These are phyloP conservation scores for Esox niger DNA, from an alignment of 2,113 vertebrate species.

Conservation along the genomic window DNA sequence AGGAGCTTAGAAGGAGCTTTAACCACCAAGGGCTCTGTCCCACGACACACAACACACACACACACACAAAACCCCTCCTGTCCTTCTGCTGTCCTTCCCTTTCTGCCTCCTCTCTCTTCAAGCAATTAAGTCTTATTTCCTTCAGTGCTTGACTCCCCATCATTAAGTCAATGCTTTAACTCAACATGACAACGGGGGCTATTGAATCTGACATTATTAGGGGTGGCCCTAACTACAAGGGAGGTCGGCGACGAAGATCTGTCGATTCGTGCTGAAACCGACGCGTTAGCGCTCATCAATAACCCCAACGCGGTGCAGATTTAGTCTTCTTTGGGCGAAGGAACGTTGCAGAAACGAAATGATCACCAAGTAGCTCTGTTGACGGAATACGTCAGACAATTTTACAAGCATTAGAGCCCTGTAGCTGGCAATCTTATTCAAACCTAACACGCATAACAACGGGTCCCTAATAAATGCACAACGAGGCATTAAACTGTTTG, in stretches of 20 bases:
- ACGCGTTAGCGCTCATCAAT: neutral
- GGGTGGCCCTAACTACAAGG: conserved; percentile 6
- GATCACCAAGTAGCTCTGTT: no score
- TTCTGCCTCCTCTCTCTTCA: neutral
- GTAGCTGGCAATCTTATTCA: no score
- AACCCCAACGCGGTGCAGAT: neutral
- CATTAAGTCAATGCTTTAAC: conserved; percentile 37
- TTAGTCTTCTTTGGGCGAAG: no score
- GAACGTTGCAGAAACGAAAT: no score
- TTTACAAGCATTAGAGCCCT: no score
- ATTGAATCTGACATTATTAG: conserved; percentile 32
- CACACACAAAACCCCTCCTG: neutral
- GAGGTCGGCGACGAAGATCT: conserved; percentile 11
- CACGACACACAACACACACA: neutral
- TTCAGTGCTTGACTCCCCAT: neutral
- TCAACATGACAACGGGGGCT: conserved; percentile 29
- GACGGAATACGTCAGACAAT: no score
- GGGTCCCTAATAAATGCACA: no score
- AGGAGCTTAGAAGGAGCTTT: no score
- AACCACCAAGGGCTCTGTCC: neutral
- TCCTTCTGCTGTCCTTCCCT: conserved; percentile 16
- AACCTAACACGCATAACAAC: no score
- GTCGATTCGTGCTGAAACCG: neutral
- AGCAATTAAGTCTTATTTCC: conserved; percentile 28
- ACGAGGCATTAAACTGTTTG: no score